Evolutionary conservation across 2,888 invertebrate species (phyloP).

Genomic region (Sabatieria punctata): DNA sequence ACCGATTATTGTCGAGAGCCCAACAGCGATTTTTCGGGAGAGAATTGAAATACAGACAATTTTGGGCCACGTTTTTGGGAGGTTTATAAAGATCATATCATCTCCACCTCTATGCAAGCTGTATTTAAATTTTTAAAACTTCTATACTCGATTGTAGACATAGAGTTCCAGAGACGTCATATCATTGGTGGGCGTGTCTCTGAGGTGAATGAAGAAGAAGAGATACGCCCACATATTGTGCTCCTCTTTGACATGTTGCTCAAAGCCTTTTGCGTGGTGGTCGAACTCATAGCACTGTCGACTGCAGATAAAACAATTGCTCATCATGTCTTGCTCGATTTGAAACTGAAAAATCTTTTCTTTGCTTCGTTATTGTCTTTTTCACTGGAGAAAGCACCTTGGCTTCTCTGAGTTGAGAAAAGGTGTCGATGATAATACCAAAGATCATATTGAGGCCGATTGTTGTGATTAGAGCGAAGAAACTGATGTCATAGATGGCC

Average conservation of each 20-base stretch:
- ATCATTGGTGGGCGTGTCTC: constrained; percentile 34
- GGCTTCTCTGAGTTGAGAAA: constrained; percentile 34
- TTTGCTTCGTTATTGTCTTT: no score
- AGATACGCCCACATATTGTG: constrained; percentile 37
- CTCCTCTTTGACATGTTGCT: constrained; percentile 33
- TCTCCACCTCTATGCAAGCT: no score
- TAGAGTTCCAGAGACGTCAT: constrained; percentile 34
- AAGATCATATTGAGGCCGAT: constrained; percentile 37
- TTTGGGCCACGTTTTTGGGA: no score
- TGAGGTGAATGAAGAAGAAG: constrained; percentile 36
- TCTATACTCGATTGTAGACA: constrained; percentile 31
- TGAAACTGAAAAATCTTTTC: constrained; percentile 33
- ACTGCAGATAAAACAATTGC: constrained; percentile 35
- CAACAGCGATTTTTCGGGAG: no score
- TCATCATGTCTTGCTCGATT: constrained; percentile 34
- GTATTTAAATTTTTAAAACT: background rate
- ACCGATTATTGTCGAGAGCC: no score
- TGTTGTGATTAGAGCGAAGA: constrained; percentile 36
- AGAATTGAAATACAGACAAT: no score
- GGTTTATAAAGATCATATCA: no score
- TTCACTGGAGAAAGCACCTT: constrained; percentile 26
- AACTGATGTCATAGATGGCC: constrained; percentile 33
- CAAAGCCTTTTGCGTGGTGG: constrained; percentile 35
- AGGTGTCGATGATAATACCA: constrained; percentile 36
- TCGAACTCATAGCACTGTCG: constrained; percentile 35